These are phyloP conservation scores for Cynaeus angustus DNA, from an alignment of 2,888 invertebrate species.

Conservation along the genomic window DNA sequence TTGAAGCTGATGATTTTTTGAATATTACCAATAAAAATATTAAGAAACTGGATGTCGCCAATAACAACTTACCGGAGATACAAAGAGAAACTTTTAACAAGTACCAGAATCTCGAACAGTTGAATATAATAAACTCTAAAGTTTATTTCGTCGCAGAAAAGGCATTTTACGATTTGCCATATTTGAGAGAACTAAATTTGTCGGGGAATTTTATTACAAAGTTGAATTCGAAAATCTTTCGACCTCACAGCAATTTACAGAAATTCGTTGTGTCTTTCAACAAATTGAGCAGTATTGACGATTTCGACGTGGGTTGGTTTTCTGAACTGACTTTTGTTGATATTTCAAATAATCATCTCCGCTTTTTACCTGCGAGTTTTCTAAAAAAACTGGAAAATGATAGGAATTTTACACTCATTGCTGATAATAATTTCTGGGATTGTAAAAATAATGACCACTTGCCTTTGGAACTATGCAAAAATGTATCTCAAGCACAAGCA, in stretches of 20 bases:
- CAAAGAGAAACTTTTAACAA: slow-evolving; percentile 29
- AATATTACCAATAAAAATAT: slow-evolving; percentile 9
- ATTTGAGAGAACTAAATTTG: slow-evolving; percentile 33
- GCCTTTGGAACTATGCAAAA: not conserved
- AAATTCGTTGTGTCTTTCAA: slow-evolving; percentile 53
- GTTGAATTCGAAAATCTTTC: slow-evolving; percentile 20
- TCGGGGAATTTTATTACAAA: slow-evolving; percentile 29
- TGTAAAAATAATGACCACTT: slow-evolving; percentile 42
- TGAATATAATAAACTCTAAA: slow-evolving; percentile 42
- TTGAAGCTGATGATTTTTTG: not conserved
- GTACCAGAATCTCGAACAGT: slow-evolving; percentile 36
- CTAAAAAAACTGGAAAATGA: slow-evolving; percentile 49
- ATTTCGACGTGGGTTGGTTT: slow-evolving; percentile 54
- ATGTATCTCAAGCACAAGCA: not conserved
- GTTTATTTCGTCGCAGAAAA: slow-evolving; percentile 25
- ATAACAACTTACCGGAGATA: slow-evolving; percentile 33
- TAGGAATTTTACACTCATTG: slow-evolving; percentile 54
- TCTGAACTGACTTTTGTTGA: slow-evolving; percentile 53
- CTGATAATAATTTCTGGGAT: slow-evolving; percentile 58
- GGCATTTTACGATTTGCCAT: slow-evolving; percentile 37
- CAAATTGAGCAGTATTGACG: slow-evolving; percentile 50
- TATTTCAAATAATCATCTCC: slow-evolving; percentile 54
- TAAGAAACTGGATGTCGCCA: slow-evolving; percentile 24
- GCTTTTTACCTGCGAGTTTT: slow-evolving; percentile 51
- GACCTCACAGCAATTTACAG: slow-evolving; percentile 26